Evolutionary conservation across 2,888 invertebrate genomes (phyloP).

Genomic region (Venustoraphidia nigricollis): DNA sequence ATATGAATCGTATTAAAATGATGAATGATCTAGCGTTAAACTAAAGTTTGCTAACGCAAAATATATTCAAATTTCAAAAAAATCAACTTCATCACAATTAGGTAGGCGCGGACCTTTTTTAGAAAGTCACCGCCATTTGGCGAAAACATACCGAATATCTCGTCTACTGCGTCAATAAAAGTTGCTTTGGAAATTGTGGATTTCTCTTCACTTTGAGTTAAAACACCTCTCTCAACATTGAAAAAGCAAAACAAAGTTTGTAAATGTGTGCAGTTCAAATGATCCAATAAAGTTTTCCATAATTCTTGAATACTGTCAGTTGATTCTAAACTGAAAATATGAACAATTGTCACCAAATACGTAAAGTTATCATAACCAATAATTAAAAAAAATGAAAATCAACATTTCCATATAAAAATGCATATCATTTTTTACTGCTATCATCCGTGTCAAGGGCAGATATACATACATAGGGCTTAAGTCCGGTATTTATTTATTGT

Average conservation of each 20-base stretch:
- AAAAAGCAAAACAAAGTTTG: conserved; percentile 16
- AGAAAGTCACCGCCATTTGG: too few relatives aligned
- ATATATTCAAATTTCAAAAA: too few relatives aligned
- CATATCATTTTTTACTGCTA: conserved; percentile 2
- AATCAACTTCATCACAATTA: too few relatives aligned
- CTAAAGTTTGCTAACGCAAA: too few relatives aligned
- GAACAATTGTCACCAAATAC: too few relatives aligned
- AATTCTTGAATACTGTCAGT: conserved; percentile 11
- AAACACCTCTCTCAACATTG: conserved; percentile 9
- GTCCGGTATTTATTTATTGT: too few relatives aligned
- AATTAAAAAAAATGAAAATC: background rate
- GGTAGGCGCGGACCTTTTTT: too few relatives aligned
- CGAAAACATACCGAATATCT: conserved; percentile 19
- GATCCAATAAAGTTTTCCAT: conserved; percentile 18
- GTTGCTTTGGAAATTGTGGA: conserved; percentile 19
- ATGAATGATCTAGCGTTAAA: too few relatives aligned
- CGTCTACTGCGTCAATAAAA: conserved; percentile 22
- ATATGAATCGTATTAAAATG: too few relatives aligned
- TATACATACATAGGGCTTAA: too few relatives aligned
- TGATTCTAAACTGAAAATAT: conserved; percentile 15
- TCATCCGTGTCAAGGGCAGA: background rate
- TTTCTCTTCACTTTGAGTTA: conserved; percentile 10
- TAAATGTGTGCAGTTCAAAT: conserved; percentile 16
- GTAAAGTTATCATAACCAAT: background rate
- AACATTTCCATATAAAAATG: conserved; percentile 4